Base-by-base conservation (phyloP, 1,140 invertebrate species). In the Drosophila subpulchrella region DNA sequence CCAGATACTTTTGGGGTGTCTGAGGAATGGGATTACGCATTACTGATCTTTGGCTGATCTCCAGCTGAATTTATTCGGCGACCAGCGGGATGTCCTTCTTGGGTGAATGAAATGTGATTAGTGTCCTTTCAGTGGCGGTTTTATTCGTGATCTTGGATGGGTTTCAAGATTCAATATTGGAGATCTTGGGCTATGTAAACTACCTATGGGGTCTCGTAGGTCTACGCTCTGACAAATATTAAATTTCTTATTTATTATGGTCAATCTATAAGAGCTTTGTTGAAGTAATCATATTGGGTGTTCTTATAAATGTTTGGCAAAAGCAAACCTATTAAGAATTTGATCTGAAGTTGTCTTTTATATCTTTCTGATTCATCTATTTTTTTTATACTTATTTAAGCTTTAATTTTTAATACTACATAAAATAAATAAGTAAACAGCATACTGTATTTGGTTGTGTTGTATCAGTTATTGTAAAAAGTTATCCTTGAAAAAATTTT, bases 21-120 rank as follows among this genome's bases (percentile, higher is more conserved):
- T 32, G 6, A 65, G 38, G 60, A 68, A 68, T 66, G 47, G 38
- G 65, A 68, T 68, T 67, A 68, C 38, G 34, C 15, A 39, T 57
- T 57, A 44, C 70, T 70, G 71, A 81, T 77, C 66, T 47, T 42
- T 53, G 32, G 75, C 36, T 71, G 65, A 71, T 72, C 67, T 71
- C 48, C 65, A 57, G 51, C 66, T 70, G 67, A 71, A 71, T 56
- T n/a, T 17, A 51, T 15, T 34, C 36, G 27, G 12, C 12, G 38
- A 15, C 6, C 68, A 72, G 68, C 68, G 68, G 68, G 68, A 50
- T n/a, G 42, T 50, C 67, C 42, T 41, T 70, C 53, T 66, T 20
- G 27, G 34, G 34, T 71, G 67, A 71, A 71, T 72, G 68, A 44
- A 71, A 72, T 72, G 53, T 72, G 68, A 72, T 72, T 71, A 72